A percentile compares a stretch with the other conserved stretches of the same genome.
These are phyloP conservation scores for Cheilosia pagana DNA, from an alignment of 2,888 invertebrate genomes.

Conservation along the genomic window DNA sequence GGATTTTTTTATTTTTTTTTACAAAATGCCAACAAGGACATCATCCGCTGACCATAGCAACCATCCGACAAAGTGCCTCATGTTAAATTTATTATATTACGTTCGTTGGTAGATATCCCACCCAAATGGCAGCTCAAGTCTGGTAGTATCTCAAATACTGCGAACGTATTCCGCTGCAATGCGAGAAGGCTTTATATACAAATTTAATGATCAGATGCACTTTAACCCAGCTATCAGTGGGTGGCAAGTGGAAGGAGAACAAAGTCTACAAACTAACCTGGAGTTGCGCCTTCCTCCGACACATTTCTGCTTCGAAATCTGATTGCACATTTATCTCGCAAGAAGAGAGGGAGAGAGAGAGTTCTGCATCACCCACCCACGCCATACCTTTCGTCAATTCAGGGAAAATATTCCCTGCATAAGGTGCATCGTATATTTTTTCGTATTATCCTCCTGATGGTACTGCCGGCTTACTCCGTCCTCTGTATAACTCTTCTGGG, in stretches of 20 bases:
- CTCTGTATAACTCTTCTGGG: not conserved
- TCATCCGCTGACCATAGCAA: not conserved
- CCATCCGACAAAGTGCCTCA: constrained; percentile 33
- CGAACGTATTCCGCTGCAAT: not conserved
- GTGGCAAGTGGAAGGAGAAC: not conserved
- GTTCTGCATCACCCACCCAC: not conserved
- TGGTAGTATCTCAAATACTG: not conserved
- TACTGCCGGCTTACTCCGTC: not conserved
- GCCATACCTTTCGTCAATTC: constrained; percentile 1
- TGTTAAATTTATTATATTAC: constrained; percentile 13
- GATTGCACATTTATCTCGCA: constrained; percentile 1
- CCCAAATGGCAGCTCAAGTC: not conserved
- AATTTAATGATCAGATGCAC: constrained; percentile 35
- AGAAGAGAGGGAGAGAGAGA: not conserved
- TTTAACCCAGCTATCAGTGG: not conserved
- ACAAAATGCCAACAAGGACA: not conserved
- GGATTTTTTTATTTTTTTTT: not conserved
- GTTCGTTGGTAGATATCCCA: not conserved
- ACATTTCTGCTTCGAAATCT: not conserved
- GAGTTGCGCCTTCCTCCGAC: not conserved
- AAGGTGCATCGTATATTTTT: not conserved
- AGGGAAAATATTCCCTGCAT: not conserved
- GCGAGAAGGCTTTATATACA: not conserved
- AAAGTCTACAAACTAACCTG: not conserved
- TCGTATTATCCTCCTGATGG: not conserved